Evolutionary conservation across 2,113 vertebrate genomes (phyloP).

Genomic region (Hiodon tergisus): DNA sequence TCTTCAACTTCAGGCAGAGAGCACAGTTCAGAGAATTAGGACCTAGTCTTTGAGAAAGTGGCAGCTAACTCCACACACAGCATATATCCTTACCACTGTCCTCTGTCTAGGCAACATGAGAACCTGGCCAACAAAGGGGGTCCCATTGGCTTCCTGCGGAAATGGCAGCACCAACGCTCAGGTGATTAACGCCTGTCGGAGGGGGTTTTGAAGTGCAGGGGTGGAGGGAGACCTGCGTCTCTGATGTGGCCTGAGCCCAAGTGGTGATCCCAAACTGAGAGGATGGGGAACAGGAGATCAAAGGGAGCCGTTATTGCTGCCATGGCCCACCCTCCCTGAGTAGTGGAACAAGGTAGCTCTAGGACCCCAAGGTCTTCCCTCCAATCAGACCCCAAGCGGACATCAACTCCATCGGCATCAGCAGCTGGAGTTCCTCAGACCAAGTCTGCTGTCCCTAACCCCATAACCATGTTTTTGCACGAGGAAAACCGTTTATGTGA

Average conservation of each 20-base stretch:
- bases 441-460: background rate
- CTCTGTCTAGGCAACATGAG: background rate
- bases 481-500: slow-evolving; percentile 27
- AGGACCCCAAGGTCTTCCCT: background rate
- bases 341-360: background rate
- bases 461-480: slow-evolving; percentile 38
- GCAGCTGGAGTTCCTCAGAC: background rate
- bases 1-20: too few species aligned
- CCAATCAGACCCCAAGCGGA: background rate
- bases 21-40: background rate
- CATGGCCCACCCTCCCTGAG: background rate
- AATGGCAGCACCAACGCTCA: slow-evolving; percentile 36
- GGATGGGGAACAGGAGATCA: slow-evolving; percentile 34
- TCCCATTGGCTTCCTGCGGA: slow-evolving; percentile 34
- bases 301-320: slow-evolving; percentile 30
- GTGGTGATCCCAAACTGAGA: slow-evolving; percentile 9
- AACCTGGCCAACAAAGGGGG: slow-evolving; percentile 18
- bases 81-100: slow-evolving; percentile 14
- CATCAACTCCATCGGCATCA: background rate
- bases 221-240: slow-evolving; percentile 12
- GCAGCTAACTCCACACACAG: slow-evolving; percentile 20
- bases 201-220: slow-evolving; percentile 26
- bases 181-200: slow-evolving; percentile 36
- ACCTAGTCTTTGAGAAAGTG: background rate
- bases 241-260: slow-evolving; percentile 22